Percentiles rank a stretch among this genome's conserved stretches.
phyloP scores from a whole-genome alignment of 2,797 vertebrate genomes.

The Smutsia temminckii region DNA sequence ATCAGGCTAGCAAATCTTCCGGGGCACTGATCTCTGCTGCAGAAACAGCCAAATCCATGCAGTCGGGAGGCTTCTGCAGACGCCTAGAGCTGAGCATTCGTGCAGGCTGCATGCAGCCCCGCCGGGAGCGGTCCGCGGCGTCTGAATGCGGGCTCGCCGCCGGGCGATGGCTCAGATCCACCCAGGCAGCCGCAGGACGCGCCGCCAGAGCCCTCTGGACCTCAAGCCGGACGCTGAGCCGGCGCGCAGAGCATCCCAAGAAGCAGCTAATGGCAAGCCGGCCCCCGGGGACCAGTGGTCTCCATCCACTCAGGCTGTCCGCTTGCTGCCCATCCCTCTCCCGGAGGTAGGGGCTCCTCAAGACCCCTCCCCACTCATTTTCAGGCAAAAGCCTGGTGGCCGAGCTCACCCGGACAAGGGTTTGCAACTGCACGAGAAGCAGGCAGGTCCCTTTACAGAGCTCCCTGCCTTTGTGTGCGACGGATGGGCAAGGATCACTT shows the following conservation, averaged over 20 bases:
- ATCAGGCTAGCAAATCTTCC: not conserved
- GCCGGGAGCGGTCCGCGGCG: conserved; percentile 41
- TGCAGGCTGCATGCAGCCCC: conserved; percentile 43
- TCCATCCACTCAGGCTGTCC: conserved; percentile 48
- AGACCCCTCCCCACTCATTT: conserved; percentile 67
- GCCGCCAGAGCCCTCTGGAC: conserved; percentile 68
- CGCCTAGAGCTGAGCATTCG: conserved; percentile 62
- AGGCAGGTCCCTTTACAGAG: conserved; percentile 68
- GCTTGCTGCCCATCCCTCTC: conserved; percentile 14
- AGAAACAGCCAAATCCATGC: conserved; percentile 60
- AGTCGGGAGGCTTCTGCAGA: conserved; percentile 58
- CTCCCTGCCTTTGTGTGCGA: conserved; percentile 77
- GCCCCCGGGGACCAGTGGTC: conserved; percentile 19
- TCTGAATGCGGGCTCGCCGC: conserved; percentile 65
- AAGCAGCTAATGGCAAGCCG: conserved; percentile 30
- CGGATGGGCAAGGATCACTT: conserved; percentile 31
- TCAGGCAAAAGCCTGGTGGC: not conserved
- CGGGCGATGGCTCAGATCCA: conserved; percentile 62
- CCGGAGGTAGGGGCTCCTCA: not conserved
- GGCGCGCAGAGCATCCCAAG: conserved; percentile 51
- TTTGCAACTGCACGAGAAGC: conserved; percentile 47
- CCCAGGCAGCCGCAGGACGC: conserved; percentile 78
- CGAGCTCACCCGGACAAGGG: not conserved
- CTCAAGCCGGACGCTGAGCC: conserved; percentile 71
- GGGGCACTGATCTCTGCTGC: not conserved